Evolutionary conservation across 1,140 invertebrate genomes (phyloP).

Genomic region (Camponotus pennsylvanicus): DNA sequence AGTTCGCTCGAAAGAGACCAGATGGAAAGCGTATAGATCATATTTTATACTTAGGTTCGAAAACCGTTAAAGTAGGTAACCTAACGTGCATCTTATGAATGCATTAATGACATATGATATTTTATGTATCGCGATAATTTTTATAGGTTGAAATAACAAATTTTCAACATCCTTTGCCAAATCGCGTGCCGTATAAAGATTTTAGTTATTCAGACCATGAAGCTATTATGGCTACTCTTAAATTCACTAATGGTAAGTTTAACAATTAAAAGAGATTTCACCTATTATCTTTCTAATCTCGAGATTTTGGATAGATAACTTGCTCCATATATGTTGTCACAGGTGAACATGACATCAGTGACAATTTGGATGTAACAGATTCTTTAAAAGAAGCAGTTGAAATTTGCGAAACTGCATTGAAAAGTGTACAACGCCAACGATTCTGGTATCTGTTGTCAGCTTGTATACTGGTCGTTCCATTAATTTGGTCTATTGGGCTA

Average conservation of each 20-base stretch:
- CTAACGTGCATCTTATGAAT: neutral
- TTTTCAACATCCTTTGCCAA: constrained; percentile 91
- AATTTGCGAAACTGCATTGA: constrained; percentile 88
- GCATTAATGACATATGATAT: constrained; percentile 2
- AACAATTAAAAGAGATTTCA: constrained; percentile 10
- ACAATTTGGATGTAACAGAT: constrained; percentile 80
- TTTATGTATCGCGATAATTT: constrained; percentile 3
- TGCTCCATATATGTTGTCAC: constrained; percentile 48
- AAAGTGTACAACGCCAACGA: constrained; percentile 87
- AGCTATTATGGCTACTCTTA: constrained; percentile 91
- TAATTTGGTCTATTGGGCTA: constrained; percentile 85
- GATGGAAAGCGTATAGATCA: constrained; percentile 96
- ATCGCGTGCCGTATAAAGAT: constrained; percentile 89
- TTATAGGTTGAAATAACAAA: constrained; percentile 88
- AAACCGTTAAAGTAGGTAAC: constrained; percentile 85
- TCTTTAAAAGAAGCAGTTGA: constrained; percentile 88
- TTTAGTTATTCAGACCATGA: constrained; percentile 97
- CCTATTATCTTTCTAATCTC: neutral
- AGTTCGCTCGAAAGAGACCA: constrained; percentile 87
- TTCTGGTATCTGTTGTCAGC: constrained; percentile 88
- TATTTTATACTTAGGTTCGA: constrained; percentile 91
- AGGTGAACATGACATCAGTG: constrained; percentile 62
- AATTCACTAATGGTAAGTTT: constrained; percentile 83
- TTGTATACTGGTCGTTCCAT: constrained; percentile 84
- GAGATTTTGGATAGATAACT: neutral